phyloP scores from a whole-genome alignment of 1,140 invertebrate species.

The Caenorhabditis latens region DNA sequence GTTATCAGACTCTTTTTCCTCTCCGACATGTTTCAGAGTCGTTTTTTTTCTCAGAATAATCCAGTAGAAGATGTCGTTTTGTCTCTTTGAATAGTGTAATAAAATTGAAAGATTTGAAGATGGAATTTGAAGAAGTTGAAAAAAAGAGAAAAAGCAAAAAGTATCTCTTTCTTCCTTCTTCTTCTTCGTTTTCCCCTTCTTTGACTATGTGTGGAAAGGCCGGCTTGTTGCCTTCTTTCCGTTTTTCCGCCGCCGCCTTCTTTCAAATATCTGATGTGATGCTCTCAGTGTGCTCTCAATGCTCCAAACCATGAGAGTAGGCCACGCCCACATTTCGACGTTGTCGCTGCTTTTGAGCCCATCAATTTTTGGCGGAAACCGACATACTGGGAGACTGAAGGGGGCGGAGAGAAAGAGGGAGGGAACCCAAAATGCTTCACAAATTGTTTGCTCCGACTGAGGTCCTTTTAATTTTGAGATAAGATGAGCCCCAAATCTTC shows the following conservation, averaged over 20 bases:
- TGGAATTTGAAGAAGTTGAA: constrained; percentile 43
- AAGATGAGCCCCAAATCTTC: constrained; percentile 22
- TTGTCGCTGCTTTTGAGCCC: constrained; percentile 41
- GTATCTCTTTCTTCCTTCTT: constrained; percentile 35
- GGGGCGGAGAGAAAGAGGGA: neutral
- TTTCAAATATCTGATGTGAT: constrained; percentile 56
- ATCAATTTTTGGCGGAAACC: constrained; percentile 50
- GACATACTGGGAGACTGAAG: neutral
- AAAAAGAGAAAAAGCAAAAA: constrained; percentile 32
- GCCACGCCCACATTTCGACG: constrained; percentile 40
- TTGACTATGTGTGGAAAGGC: constrained; percentile 55
- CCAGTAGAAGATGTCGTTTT: neutral
- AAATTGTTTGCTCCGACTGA: constrained; percentile 42
- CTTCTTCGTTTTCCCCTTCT: constrained; percentile 1
- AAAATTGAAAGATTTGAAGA: constrained; percentile 48
- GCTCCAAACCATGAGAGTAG: constrained; percentile 11
- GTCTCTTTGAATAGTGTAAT: constrained; percentile 26
- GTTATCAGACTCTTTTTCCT: constrained; percentile 46
- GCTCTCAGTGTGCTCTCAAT: constrained; percentile 53
- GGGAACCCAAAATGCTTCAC: constrained; percentile 14
- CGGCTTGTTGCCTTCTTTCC: constrained; percentile 43
- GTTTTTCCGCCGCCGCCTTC: neutral
- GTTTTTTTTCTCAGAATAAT: neutral
- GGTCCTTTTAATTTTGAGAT: constrained; percentile 37
- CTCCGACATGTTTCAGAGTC: neutral